phyloP scores from a whole-genome alignment of 2,113 vertebrate species.

The Rhabdornis inornatus region DNA sequence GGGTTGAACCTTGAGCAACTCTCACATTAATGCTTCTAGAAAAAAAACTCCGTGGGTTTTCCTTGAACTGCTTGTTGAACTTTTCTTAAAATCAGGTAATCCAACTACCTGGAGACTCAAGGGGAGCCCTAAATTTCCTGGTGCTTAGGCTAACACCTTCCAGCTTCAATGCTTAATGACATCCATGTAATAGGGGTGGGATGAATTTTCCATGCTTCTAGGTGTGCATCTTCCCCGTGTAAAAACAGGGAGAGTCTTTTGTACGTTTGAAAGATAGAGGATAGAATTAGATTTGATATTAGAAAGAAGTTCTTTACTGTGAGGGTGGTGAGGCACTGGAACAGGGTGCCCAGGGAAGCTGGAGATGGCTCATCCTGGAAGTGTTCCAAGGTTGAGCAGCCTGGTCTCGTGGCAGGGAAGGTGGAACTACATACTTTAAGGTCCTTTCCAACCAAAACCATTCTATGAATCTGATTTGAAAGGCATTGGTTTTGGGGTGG shows the following conservation, averaged over 20 bases:
- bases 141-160: neutral
- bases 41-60: rapidly evolving
- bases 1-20: neutral
- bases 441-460: neutral
- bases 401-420: neutral
- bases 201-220: neutral
- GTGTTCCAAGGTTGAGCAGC: neutral
- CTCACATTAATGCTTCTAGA: neutral
- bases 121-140: neutral
- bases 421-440: neutral
- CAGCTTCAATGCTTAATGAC: neutral
- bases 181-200: neutral
- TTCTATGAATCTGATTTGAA: neutral
- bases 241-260: neutral
- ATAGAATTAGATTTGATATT: neutral
- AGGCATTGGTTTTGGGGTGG: neutral
- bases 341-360: neutral
- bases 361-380: neutral
- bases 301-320: neutral
- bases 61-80: neutral
- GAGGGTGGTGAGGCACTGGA: neutral
- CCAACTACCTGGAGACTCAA: neutral
- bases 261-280: neutral
- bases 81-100: neutral
- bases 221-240: neutral